Conservation (phyloP, 1,140 invertebrate genomes). For the Megalonaias nervosa region DNA sequence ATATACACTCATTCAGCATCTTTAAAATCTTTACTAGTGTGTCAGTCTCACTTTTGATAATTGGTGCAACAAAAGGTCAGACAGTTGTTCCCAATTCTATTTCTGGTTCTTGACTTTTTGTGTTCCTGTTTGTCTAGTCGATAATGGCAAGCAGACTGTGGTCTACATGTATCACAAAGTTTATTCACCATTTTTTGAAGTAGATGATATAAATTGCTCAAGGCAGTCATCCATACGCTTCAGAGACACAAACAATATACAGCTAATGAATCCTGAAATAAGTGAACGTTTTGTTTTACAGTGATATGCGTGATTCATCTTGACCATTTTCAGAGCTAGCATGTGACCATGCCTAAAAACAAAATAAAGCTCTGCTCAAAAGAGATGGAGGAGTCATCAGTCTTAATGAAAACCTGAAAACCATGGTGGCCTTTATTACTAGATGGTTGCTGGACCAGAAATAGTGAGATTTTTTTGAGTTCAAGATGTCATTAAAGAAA, state of each 20-base stretch:
- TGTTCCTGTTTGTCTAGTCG: constrained; percentile 1
- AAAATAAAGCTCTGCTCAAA: constrained; percentile 41
- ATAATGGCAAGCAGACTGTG: constrained; percentile 7
- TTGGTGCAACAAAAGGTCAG: not conserved
- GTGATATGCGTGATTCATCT: not conserved
- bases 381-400: constrained; percentile 49
- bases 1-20: constrained; percentile 4
- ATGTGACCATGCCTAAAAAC: constrained; percentile 58
- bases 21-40: no score
- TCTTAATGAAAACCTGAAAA: constrained; percentile 9
- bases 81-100: constrained; percentile 1
- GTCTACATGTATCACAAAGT: not conserved
- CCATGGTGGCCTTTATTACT: no score
- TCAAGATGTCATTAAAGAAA: no score
- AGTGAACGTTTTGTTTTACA: not conserved
- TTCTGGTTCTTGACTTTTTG: constrained; percentile 5
- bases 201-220: constrained; percentile 24
- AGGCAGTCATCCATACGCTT: constrained; percentile 35
- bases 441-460: no score
- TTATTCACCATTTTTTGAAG: constrained; percentile 9
- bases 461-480: no score
- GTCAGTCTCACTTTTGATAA: not conserved
- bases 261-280: not conserved
- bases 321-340: constrained; percentile 35
- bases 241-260: constrained; percentile 16